These are phyloP conservation scores for Scaptomyza pallida DNA, from an alignment of 1,140 invertebrate genomes.

Conservation along the genomic window DNA sequence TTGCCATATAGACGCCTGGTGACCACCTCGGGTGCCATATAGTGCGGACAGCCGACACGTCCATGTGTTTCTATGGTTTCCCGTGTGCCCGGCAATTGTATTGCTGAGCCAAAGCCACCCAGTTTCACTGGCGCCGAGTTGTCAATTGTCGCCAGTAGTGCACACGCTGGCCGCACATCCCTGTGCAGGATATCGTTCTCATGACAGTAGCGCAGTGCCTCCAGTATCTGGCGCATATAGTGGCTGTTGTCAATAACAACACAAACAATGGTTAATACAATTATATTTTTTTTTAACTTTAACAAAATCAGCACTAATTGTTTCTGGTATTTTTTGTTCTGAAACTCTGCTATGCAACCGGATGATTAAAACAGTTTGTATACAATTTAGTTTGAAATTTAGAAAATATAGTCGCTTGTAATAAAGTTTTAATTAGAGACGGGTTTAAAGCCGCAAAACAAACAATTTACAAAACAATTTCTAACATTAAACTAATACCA, in stretches of 20 bases:
- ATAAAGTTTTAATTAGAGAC: too few species aligned
- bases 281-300: background rate
- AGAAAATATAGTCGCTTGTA: too few species aligned
- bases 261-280: constrained; percentile 47
- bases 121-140: constrained; percentile 99
- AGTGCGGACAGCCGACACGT: constrained; percentile 96
- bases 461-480: too few species aligned
- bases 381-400: too few species aligned
- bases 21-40: constrained; percentile 98
- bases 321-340: background rate
- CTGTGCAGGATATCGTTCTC: constrained; percentile 98
- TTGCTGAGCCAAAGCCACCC: constrained; percentile 98
- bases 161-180: constrained; percentile 97
- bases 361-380: too few species aligned
- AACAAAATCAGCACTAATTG: constrained; percentile 11
- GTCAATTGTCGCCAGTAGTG: constrained; percentile 96
- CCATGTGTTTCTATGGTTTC: constrained; percentile 89
- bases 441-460: too few species aligned
- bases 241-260: constrained; percentile 88
- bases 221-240: constrained; percentile 98
- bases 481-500: too few species aligned
- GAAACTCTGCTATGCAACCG: background rate
- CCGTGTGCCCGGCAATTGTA: constrained; percentile 93
- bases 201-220: constrained; percentile 97
- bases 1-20: constrained; percentile 96